phyloP scores from a whole-genome alignment of 2,113 vertebrate genomes.

The Mustela nigripes region DNA sequence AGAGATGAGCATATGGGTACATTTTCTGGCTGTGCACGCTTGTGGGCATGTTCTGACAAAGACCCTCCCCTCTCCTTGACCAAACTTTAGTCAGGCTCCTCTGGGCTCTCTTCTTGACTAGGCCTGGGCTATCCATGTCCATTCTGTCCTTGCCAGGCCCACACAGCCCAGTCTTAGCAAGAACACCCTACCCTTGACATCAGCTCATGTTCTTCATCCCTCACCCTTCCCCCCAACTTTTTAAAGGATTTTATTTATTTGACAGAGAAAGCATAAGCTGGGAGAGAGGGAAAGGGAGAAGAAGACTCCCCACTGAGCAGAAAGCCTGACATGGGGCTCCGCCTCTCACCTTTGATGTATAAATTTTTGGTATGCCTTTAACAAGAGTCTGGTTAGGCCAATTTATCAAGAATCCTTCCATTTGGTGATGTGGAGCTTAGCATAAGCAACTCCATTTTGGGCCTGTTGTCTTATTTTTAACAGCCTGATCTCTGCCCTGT shows the following conservation, averaged over 20 bases:
- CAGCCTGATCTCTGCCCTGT: not conserved
- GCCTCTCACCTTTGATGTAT: not conserved
- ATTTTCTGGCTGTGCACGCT: fast-evolving
- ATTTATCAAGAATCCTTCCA: not conserved
- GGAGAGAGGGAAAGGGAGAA: not conserved
- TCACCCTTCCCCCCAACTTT: no score
- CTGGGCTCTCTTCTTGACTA: not conserved
- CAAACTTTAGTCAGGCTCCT: not conserved
- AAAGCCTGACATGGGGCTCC: not conserved
- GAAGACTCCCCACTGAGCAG: not conserved
- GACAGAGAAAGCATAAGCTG: not conserved
- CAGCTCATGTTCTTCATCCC: not conserved
- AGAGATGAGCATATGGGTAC: not conserved
- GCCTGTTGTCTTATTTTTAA: not conserved
- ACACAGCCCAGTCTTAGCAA: not conserved
- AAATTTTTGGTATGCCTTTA: not conserved
- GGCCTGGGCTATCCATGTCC: not conserved
- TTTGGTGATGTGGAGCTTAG: not conserved
- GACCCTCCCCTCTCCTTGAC: not conserved
- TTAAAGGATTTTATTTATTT: not conserved
- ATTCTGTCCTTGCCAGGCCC: not conserved
- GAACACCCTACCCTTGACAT: not conserved
- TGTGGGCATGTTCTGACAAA: not conserved
- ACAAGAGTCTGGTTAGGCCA: not conserved
- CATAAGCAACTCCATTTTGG: not conserved